Evolutionary conservation across 2,888 invertebrate species (phyloP), one percentile per base, ranked within the genome.

Genomic region (Ceriagrion tenellum): DNA sequence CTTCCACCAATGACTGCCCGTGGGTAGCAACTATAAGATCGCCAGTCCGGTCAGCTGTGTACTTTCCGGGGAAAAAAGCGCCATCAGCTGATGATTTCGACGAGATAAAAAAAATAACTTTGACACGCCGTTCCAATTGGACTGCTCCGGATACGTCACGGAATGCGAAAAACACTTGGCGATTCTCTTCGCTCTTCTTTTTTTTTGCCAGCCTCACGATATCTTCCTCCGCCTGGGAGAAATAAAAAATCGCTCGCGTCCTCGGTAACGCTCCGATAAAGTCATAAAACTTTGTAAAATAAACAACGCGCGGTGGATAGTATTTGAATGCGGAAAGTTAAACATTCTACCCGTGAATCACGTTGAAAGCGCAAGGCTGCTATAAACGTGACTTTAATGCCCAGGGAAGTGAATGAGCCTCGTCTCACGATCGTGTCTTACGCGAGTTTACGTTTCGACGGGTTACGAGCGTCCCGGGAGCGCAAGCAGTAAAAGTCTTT

Each of bases 351-450:
- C 13, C 4, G 16, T 81, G 81, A 81, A 81, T 81, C 81, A 35
- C 81, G 35, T 81, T 12, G 0, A 81, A 35, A 35, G 81, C 13
- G 81, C 30, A 35, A 26, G 81, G 13, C 35, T 35, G 81, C 16
- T 6, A 35, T 81, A 81, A 81, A 81, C 16, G 35, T 81, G 81
- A 81, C 81, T 26, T 81, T 81, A 81, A 81, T 81, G 81, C 81
- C 35, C 47, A n/a, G 30, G 81, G 35, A 35, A 81, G 81, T 81
- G 35, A 35, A 13, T 81, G 26, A n/a, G 35, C 35, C 81, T 81
- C 18, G 35, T 81, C 81, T 26, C 35, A 35, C 81, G 26, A 30
- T 16, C 81, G 81, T 81, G 13, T 35, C 35, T 35, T 26, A 30
- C 16, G 12, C 30, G 35, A 59, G 30, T 81, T 30, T 30, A 13